Conservation (phyloP, 2,113 vertebrate species). For the Camelus dromedarius region DNA sequence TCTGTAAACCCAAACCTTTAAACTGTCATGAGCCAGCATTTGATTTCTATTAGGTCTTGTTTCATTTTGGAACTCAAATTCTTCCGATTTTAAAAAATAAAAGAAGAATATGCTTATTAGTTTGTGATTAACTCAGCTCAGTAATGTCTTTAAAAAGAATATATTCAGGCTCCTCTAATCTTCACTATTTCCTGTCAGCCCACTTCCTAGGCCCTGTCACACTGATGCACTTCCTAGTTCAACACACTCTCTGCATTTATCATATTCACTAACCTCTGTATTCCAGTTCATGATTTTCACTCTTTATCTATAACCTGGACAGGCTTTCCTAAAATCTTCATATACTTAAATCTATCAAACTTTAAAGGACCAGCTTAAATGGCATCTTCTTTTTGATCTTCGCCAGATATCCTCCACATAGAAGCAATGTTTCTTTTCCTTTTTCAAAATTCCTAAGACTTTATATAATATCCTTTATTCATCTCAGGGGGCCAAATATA, state of each 20-base stretch:
- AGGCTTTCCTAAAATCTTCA: background rate
- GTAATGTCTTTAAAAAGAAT: background rate
- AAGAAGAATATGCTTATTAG: background rate
- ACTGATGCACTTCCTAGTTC: background rate
- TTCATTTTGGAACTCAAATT: conserved; percentile 21
- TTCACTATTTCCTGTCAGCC: background rate
- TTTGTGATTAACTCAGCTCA: background rate
- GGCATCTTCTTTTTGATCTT: background rate
- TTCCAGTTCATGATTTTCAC: background rate
- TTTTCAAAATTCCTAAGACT: conserved; percentile 15
- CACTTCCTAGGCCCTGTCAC: background rate
- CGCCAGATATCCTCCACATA: background rate
- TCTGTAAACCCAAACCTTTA: background rate
- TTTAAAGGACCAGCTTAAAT: background rate
- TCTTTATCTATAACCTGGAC: background rate
- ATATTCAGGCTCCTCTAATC: background rate
- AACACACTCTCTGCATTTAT: background rate
- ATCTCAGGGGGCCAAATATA: background rate
- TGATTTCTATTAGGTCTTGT: conserved; percentile 5
- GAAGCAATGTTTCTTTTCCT: background rate
- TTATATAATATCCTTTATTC: background rate
- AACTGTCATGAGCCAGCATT: background rate
- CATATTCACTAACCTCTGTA: background rate
- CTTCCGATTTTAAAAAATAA: background rate
- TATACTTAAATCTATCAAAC: background rate